These are phyloP conservation scores for Galaxias olidus DNA, from an alignment of 2,797 vertebrate genomes.

Conservation along the genomic window DNA sequence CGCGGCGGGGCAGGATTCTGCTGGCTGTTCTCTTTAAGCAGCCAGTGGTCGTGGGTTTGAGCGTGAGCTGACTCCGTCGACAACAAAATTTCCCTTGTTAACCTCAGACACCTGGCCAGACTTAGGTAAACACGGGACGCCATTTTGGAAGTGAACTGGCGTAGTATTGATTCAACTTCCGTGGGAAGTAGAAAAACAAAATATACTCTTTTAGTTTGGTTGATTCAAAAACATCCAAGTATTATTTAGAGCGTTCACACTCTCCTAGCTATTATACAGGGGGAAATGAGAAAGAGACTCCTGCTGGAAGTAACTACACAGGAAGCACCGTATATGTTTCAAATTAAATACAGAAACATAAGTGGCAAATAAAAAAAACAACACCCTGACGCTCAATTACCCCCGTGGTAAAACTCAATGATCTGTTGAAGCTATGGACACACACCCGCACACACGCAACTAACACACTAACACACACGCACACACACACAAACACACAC, in stretches of 20 bases:
- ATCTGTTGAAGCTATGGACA: conserved; percentile 34
- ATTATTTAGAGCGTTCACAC: conserved; percentile 16
- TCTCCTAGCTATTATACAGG: conserved; percentile 28
- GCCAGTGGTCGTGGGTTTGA: conserved; percentile 37
- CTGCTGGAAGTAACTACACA: conserved; percentile 31
- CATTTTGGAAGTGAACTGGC: conserved; percentile 5
- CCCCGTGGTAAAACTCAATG: conserved; percentile 42
- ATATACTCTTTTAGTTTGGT: too few relatives aligned
- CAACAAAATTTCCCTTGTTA: conserved; percentile 32
- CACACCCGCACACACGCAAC: not conserved
- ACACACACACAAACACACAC: conserved; percentile 1
- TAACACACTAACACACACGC: too few relatives aligned
- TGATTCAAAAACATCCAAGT: conserved; percentile 1
- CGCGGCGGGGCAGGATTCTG: conserved; percentile 27
- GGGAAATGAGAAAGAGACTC: conserved; percentile 39
- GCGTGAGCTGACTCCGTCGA: conserved; percentile 23
- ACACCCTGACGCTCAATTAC: conserved; percentile 57
- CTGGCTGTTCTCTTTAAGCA: conserved; percentile 24
- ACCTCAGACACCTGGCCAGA: conserved; percentile 17
- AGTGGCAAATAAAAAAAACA: conserved; percentile 47
- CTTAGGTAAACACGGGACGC: not conserved
- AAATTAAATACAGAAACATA: conserved; percentile 58
- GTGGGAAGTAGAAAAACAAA: too few relatives aligned
- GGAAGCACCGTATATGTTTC: conserved; percentile 22
- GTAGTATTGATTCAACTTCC: too few relatives aligned